Conservation (phyloP, 2,797 vertebrate genomes). For the Parotocinclus haroldoi region DNA sequence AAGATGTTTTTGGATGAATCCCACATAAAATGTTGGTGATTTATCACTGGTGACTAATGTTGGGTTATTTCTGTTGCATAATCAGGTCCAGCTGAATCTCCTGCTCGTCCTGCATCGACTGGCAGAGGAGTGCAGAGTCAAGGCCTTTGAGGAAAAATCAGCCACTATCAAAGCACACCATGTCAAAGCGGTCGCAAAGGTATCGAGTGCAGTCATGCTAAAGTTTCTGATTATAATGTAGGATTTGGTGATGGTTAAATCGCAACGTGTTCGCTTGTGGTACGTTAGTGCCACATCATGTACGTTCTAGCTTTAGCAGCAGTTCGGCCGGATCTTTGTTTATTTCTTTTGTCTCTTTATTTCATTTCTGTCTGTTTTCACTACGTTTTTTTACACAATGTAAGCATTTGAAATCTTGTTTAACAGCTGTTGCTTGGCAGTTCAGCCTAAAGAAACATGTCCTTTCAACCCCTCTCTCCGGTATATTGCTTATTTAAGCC, state of each 20-base stretch:
- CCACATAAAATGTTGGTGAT: constrained; percentile 10
- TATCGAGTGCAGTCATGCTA: constrained; percentile 30
- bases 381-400: constrained; percentile 1
- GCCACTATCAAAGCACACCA: constrained; percentile 79
- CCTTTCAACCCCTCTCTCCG: constrained; percentile 11
- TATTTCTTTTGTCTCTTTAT: constrained; percentile 21
- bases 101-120: constrained; percentile 82
- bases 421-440: constrained; percentile 7
- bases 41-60: constrained; percentile 25
- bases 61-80: constrained; percentile 38
- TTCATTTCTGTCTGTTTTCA: constrained; percentile 4
- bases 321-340: constrained; percentile 3
- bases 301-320: not conserved
- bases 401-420: constrained; percentile 14
- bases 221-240: not conserved
- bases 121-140: constrained; percentile 81
- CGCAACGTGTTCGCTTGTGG: not conserved
- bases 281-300: not conserved
- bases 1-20: constrained; percentile 22
- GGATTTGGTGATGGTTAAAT: not conserved
- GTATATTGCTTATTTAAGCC: constrained; percentile 32
- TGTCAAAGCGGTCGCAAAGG: constrained; percentile 71
- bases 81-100: constrained; percentile 82
- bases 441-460: constrained; percentile 2
- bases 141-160: constrained; percentile 80